These are phyloP conservation scores for Castor canadensis DNA, from an alignment of 2,113 vertebrate genomes.

Conservation along the genomic window DNA sequence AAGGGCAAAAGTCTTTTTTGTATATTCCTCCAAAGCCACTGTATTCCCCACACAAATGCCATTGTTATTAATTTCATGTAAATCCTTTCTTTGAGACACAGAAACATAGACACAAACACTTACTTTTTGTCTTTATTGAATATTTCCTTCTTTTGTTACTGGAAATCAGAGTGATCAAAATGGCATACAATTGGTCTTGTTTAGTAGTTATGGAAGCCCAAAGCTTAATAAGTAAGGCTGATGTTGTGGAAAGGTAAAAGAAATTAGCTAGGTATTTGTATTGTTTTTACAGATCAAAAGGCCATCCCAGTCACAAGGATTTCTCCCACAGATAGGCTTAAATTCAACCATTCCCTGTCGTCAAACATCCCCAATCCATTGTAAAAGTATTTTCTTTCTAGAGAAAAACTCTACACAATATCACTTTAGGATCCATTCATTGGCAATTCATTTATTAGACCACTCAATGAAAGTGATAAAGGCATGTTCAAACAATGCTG, in stretches of 20 bases:
- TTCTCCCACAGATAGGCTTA: not conserved
- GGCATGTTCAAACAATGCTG: not conserved
- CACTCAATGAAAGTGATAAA: not conserved
- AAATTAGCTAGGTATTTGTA: not conserved
- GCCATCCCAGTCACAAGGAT: not conserved
- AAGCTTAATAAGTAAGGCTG: not conserved
- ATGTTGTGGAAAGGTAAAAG: not conserved
- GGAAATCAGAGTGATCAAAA: not conserved
- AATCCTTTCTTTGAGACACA: not conserved
- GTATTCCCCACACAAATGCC: not conserved
- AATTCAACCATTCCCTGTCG: not conserved
- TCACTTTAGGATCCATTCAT: not conserved
- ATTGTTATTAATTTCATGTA: not conserved
- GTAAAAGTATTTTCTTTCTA: not conserved
- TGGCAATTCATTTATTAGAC: not conserved
- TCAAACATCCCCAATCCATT: not conserved
- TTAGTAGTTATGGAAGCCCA: not conserved
- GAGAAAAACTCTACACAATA: not conserved
- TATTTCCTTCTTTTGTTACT: not conserved
- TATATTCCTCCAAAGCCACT: accelerated
- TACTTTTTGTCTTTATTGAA: not conserved
- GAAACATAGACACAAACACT: not conserved
- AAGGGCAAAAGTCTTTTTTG: not conserved
- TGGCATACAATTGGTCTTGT: not conserved
- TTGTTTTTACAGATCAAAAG: not conserved